Evolutionary conservation across 2,797 vertebrate genomes (phyloP).

Genomic region (Lepilemur ruficaudatus): DNA sequence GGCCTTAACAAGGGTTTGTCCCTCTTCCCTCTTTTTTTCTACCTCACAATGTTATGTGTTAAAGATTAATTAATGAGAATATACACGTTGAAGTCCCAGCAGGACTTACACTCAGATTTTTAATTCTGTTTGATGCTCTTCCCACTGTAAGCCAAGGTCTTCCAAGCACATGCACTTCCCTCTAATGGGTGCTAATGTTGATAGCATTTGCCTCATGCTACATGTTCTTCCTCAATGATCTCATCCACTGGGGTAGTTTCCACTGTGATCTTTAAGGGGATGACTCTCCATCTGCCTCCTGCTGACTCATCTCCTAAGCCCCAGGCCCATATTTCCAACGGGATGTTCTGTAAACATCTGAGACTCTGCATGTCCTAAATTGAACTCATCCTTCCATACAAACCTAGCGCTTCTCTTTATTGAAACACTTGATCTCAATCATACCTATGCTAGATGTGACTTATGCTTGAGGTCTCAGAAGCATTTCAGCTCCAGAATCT

Average conservation of each 20-base stretch:
- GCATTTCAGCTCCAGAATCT: background rate
- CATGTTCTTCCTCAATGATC: background rate
- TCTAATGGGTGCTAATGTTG: background rate
- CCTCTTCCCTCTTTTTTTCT: background rate
- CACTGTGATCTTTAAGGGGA: background rate
- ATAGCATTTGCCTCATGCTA: background rate
- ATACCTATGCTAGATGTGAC: background rate
- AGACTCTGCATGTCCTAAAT: background rate
- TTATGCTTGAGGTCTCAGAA: background rate
- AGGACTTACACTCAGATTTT: background rate
- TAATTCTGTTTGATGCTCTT: background rate
- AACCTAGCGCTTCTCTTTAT: background rate
- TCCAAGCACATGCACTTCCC: background rate
- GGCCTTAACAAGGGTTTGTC: background rate
- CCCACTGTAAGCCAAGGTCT: background rate
- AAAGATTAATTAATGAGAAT: background rate
- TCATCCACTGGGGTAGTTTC: background rate
- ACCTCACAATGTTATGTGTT: background rate
- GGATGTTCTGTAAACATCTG: background rate
- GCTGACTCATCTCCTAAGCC: constrained; percentile 17
- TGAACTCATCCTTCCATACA: background rate
- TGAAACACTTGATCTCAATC: background rate
- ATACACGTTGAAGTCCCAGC: background rate
- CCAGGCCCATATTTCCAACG: background rate
- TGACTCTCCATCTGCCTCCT: background rate